phyloP scores from a whole-genome alignment of 2,888 invertebrate species.

The Endotricha flammealis region DNA sequence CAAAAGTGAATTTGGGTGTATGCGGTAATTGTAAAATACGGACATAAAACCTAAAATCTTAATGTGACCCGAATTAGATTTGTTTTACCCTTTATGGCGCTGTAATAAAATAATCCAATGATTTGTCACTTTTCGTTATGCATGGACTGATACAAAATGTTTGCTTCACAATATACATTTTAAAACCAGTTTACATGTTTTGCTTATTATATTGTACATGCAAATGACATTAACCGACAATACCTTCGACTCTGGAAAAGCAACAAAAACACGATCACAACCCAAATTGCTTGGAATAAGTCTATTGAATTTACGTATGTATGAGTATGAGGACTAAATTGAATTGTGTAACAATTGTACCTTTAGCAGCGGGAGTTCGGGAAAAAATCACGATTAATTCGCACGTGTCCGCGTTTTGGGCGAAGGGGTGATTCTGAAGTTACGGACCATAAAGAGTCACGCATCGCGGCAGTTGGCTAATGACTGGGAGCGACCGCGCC shows the following conservation, averaged over 20 bases:
- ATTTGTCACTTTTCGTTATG: too few relatives aligned
- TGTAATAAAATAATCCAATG: too few relatives aligned
- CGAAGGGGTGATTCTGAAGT: slow-evolving; percentile 51
- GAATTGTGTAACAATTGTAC: slow-evolving; percentile 45
- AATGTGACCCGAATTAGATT: slow-evolving; percentile 14
- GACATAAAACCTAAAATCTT: slow-evolving; percentile 16
- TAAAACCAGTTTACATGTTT: too few relatives aligned
- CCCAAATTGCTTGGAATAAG: slow-evolving; percentile 27
- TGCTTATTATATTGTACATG: not conserved
- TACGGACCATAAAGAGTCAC: slow-evolving; percentile 73
- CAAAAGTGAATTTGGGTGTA: slow-evolving; percentile 52
- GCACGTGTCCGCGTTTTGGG: slow-evolving; percentile 71
- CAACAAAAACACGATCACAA: slow-evolving; percentile 14
- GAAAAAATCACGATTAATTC: slow-evolving; percentile 68
- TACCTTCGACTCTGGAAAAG: not conserved
- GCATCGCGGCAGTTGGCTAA: slow-evolving; percentile 59
- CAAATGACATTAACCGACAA: not conserved
- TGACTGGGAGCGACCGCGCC: slow-evolving; percentile 36
- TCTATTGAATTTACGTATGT: slow-evolving; percentile 24
- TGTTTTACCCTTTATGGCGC: slow-evolving; percentile 11
- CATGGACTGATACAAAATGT: too few relatives aligned
- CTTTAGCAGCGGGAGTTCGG: slow-evolving; percentile 40
- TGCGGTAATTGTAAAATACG: slow-evolving; percentile 48
- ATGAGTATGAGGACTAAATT: slow-evolving; percentile 29
- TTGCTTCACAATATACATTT: too few relatives aligned